A percentile compares a stretch with the other conserved stretches of the same genome.
phyloP scores from a whole-genome alignment of 1,140 invertebrate species.

The Leptopilina boulardi region DNA sequence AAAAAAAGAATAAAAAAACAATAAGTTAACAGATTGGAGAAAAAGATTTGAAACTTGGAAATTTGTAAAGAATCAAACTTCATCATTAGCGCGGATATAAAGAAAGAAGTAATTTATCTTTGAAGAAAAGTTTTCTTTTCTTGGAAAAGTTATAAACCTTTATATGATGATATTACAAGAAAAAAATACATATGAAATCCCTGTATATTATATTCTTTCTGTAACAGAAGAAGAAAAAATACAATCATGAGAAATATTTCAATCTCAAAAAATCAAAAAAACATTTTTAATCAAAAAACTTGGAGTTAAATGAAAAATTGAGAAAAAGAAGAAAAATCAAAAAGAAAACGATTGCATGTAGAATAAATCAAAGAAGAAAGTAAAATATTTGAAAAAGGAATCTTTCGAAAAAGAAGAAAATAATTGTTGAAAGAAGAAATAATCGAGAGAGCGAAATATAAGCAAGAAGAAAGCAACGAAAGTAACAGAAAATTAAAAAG shows the following conservation, averaged over 20 bases:
- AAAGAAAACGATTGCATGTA: neutral
- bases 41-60: neutral
- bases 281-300: too few species aligned
- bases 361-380: neutral
- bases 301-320: too few species aligned
- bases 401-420: neutral
- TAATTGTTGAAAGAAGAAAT: neutral
- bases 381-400: neutral
- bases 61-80: neutral
- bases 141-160: neutral
- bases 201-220: neutral
- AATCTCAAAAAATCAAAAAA: too few species aligned
- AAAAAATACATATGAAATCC: neutral
- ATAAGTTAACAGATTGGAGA: neutral
- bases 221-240: too few species aligned
- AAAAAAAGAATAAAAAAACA: too few species aligned
- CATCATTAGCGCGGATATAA: neutral
- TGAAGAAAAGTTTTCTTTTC: neutral
- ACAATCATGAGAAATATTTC: too few species aligned
- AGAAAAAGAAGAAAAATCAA: too few species aligned
- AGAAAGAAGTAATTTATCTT: constrained; percentile 6
- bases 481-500: neutral
- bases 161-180: constrained; percentile 6
- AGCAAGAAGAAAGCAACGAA: too few species aligned
- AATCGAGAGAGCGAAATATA: too few species aligned